phyloP scores from a whole-genome alignment of 2,888 invertebrate species.

The Alcis repandata region DNA sequence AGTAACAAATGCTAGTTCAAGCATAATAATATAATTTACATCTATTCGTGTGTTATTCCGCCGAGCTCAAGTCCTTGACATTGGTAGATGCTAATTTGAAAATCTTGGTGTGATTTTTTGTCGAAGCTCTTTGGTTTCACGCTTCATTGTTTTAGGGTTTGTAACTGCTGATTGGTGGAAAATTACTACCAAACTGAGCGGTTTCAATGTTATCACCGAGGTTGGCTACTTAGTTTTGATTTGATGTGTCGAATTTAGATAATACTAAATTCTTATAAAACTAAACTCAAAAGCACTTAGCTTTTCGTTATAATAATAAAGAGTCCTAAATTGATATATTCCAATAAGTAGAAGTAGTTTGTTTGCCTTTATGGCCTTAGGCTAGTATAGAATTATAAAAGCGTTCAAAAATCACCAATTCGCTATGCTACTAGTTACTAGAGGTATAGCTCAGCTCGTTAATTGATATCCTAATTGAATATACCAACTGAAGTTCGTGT shows the following conservation, averaged over 20 bases:
- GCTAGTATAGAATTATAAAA: neutral
- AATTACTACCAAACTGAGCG: slow-evolving; percentile 15
- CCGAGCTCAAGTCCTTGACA: slow-evolving; percentile 40
- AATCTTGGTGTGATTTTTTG: slow-evolving; percentile 42
- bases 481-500: slow-evolving; percentile 17
- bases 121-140: slow-evolving; percentile 30
- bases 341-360: too few relatives aligned
- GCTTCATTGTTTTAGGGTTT: slow-evolving; percentile 40
- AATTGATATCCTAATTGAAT: slow-evolving; percentile 29
- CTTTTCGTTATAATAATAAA: too few relatives aligned
- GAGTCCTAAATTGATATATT: too few relatives aligned
- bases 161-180: slow-evolving; percentile 28
- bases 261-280: too few relatives aligned
- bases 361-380: neutral
- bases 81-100: slow-evolving; percentile 47
- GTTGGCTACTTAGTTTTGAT: slow-evolving; percentile 13
- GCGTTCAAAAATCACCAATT: slow-evolving; percentile 7
- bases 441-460: slow-evolving; percentile 7
- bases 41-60: slow-evolving; percentile 28
- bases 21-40: slow-evolving; percentile 18
- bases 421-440: slow-evolving; percentile 1
- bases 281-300: too few relatives aligned
- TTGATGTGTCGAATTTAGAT: neutral
- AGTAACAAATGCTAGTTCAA: slow-evolving; percentile 5
- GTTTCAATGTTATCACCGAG: slow-evolving; percentile 20